phyloP scores from a whole-genome alignment of 2,113 vertebrate genomes.

The Heterotis niloticus region DNA sequence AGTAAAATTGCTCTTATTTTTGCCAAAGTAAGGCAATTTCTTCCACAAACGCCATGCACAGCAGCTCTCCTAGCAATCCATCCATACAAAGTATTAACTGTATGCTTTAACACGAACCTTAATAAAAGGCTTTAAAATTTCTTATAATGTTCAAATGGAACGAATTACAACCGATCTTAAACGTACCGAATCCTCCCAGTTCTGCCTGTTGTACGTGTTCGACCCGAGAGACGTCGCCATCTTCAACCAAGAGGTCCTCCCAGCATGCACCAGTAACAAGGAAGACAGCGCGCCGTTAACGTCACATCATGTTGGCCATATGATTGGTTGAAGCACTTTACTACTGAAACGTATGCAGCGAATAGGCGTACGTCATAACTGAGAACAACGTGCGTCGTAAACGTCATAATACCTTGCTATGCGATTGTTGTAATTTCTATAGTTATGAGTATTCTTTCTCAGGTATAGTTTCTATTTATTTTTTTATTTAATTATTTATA shows the following conservation, averaged over 20 bases:
- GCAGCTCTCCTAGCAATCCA: no score
- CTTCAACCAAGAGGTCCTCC: conserved; percentile 43
- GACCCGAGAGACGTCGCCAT: conserved; percentile 95
- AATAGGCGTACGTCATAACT: background rate
- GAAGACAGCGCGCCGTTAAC: background rate
- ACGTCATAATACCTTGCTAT: no score
- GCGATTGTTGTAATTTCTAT: no score
- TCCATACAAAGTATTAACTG: no score
- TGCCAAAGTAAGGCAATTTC: no score
- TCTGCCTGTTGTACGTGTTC: conserved; percentile 97
- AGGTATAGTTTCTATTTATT: background rate
- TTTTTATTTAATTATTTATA: background rate
- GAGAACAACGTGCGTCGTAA: no score
- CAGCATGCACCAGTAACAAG: conserved; percentile 9
- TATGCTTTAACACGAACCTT: no score
- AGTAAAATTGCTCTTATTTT: no score
- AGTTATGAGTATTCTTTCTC: background rate
- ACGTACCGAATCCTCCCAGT: conserved; percentile 94
- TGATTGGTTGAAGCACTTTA: conserved; percentile 10
- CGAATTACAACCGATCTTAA: background rate
- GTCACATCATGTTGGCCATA: background rate
- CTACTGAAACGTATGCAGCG: background rate
- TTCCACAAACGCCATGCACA: no score
- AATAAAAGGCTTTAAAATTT: no score
- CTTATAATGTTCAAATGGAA: background rate